These are phyloP conservation scores for Phalacrocorax carbo DNA, from an alignment of 2,113 vertebrate genomes.

Conservation along the genomic window DNA sequence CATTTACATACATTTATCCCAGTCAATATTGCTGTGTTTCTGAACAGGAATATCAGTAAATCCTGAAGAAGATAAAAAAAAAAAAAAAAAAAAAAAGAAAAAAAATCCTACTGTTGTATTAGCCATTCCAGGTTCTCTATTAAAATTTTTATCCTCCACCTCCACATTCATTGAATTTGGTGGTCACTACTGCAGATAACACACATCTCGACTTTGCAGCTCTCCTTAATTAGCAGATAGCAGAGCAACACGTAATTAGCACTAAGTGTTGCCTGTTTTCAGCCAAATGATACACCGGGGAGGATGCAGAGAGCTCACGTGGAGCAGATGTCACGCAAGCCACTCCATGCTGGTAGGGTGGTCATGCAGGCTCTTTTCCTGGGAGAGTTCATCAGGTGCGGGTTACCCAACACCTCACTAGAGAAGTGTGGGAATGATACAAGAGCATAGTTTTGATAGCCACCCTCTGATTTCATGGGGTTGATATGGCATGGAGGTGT, in stretches of 20 bases:
- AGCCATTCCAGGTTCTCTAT: background rate
- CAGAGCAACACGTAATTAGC: background rate
- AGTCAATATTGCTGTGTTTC: background rate
- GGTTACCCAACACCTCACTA: background rate
- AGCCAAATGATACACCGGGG: background rate
- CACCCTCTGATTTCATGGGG: background rate
- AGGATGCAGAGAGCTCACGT: background rate
- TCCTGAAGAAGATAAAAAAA: background rate
- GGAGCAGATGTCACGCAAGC: background rate
- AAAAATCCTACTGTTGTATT: background rate
- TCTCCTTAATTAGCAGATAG: constrained; percentile 1
- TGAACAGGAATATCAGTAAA: background rate
- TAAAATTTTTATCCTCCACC: background rate
- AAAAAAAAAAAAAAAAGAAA: background rate
- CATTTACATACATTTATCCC: background rate
- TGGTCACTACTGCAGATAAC: background rate
- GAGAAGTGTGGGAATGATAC: background rate
- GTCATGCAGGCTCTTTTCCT: background rate
- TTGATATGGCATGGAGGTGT: background rate
- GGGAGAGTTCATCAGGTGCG: background rate
- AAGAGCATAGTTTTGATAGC: background rate
- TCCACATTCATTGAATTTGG: background rate
- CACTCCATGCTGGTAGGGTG: fast-evolving
- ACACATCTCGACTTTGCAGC: background rate
- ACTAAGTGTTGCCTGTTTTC: background rate